Base-by-base conservation (phyloP, 2,113 vertebrate genomes). In the Pipa parva region DNA sequence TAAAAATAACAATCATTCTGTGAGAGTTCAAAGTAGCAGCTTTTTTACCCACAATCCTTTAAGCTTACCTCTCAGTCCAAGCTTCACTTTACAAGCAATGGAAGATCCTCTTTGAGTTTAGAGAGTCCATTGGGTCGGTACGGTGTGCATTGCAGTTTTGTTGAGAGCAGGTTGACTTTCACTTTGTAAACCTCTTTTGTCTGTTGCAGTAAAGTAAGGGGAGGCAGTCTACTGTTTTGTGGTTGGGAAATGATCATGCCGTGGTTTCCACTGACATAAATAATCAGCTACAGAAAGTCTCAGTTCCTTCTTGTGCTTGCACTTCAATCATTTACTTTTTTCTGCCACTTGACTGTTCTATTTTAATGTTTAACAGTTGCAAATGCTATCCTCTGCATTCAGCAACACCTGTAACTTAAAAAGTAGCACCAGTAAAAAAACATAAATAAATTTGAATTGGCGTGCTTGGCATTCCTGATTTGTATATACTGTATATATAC, bases 231-330 rank as follows among this genome's bases (percentile, higher is more conserved):
- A 6, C 46, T 61, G 25, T 33, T 52, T 42, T 70, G 66, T 70
- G 66, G 66, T 70, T 17, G 57, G 66, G 66, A 70, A 70, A 70
- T 70, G 45, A 70, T 42, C 25, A 61, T 70, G 61, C 25, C 15
- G 58, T 59, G 66, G 66, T 70, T 70, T 61, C 57, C 66, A 60
- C 25, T 18, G 59, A 42, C 33, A 70, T 60, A 22, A 70, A 61
- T 54, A 24, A 42, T 42, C 17, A 70, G 57, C 49, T 70, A 54
- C 31, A 59, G n/a, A 68, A 22, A n/a, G 26, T 60, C 58, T 70
- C 37, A 36, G 66, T 70, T 70, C 66, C 66, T 70, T 61, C 25
- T 61, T 54, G 15, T 13, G 31, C 46, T 59, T 27, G 8, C 25
- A 26, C 18, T 28, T 59, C 33, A 42, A 42, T 42, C 13, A n/a